A percentile compares a stretch with the other conserved stretches of the same genome.
These are phyloP conservation scores for Eonycteris spelaea DNA, from an alignment of 2,113 vertebrate species.

Conservation along the genomic window DNA sequence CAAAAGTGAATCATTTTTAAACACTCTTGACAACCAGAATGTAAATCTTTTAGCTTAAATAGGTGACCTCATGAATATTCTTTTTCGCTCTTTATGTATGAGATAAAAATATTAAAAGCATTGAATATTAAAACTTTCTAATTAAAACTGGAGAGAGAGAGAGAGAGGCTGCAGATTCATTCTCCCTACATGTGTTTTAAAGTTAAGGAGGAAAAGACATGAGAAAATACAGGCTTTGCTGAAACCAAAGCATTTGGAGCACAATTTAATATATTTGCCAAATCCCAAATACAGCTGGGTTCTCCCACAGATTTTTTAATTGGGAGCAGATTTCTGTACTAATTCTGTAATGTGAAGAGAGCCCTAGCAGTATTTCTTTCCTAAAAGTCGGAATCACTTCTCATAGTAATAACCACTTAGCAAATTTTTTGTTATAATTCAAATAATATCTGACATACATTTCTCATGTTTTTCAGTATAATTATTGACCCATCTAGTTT, in stretches of 20 bases:
- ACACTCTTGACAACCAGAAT: background rate
- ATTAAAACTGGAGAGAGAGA: background rate
- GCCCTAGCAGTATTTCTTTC: conserved; percentile 28
- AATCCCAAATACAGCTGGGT: conserved; percentile 62
- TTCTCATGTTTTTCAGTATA: background rate
- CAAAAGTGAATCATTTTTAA: conserved; percentile 6
- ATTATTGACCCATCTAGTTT: background rate
- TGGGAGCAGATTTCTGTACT: conserved; percentile 67
- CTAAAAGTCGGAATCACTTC: conserved; percentile 22
- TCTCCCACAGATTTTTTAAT: conserved; percentile 62
- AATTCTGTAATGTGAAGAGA: conserved; percentile 54
- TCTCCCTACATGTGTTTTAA: conserved; percentile 46
- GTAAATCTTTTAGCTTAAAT: conserved; percentile 28
- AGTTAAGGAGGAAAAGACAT: conserved; percentile 42
- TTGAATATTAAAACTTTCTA: conserved; percentile 1
- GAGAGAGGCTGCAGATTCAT: background rate
- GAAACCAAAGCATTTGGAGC: conserved; percentile 65
- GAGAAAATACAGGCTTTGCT: conserved; percentile 57
- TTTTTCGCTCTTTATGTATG: background rate
- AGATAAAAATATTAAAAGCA: background rate
- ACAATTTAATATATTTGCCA: conserved; percentile 56
- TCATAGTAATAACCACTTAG: background rate
- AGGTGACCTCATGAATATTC: conserved; percentile 44
- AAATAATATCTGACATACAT: background rate
- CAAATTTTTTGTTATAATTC: background rate